Base-by-base conservation (phyloP, 2,113 vertebrate genomes). In the Seriola aureovittata region DNA sequence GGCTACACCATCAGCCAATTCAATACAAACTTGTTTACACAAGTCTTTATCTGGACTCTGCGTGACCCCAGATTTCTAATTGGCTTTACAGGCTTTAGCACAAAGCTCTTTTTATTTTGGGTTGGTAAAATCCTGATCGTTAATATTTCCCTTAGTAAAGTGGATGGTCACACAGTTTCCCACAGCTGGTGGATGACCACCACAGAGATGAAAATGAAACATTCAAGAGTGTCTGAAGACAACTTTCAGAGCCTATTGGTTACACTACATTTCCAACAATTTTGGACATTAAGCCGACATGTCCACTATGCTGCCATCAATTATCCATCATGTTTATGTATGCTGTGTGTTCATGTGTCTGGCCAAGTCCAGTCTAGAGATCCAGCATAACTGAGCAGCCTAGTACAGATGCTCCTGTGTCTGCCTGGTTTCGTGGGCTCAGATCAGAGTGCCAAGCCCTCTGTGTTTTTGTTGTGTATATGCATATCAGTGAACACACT, bases 331-430 rank as follows among this genome's bases (percentile, higher is more conserved):
- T 81, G 63, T 82, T 78, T 71, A 62, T 2, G 58, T 64, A 58
- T 54, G 59, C 67, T 68, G 69, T 75, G 63, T 78, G 42, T 87
- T 65, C 13, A 32, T 71, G 63, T 74, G 71, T 84, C 12, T 80
- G 65, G 74, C 57, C 79, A 57, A 69, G 71, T 72, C 71, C 52
- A 75, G 66, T 69, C 34, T n/a, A 57, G 68, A 75, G 70, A 89
- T 90, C 75, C 68, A 87, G 62, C 50, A 54, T 38, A 66, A 34
- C 46, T 7, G 32, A 62, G 71, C 57, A 16, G 79, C 77, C 71
- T 17, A 62, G 36, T 40, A 93, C 89, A 93, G 90, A 92, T 89
- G 71, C 78, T 88, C 70, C 82, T 89, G 77, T 94, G 90, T 93
- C 75, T 81, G 68, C 55, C 54, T 38, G 44, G 74, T 90, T 81